These are phyloP conservation scores for Mobula birostris DNA, from an alignment of 2,113 vertebrate species.

Conservation along the genomic window DNA sequence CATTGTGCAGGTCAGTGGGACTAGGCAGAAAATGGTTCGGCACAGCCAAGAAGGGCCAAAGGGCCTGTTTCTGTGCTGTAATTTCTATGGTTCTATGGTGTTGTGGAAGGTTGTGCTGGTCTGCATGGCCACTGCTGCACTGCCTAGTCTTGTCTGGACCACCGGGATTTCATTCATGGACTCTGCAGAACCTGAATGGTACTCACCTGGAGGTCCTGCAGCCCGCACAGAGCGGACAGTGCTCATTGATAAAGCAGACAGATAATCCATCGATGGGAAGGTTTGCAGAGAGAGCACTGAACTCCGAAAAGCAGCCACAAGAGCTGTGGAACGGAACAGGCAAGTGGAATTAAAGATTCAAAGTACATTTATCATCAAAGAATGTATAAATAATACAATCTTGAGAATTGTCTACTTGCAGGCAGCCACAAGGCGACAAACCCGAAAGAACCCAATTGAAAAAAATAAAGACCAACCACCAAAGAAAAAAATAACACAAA, in stretches of 20 bases:
- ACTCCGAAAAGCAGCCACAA: constrained; percentile 49
- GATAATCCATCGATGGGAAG: constrained; percentile 53
- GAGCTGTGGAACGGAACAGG: background rate
- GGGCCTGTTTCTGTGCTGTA: too few relatives aligned
- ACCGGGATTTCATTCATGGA: constrained; percentile 84
- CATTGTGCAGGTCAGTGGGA: too few relatives aligned
- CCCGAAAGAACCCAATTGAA: too few relatives aligned
- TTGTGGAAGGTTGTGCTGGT: constrained; percentile 35
- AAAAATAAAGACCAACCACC: too few relatives aligned
- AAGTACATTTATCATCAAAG: too few relatives aligned
- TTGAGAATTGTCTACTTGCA: too few relatives aligned
- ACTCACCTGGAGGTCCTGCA: constrained; percentile 60
- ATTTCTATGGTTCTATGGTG: too few relatives aligned
- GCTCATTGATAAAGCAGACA: constrained; percentile 45
- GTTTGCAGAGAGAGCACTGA: constrained; percentile 57
- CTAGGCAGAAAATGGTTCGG: too few relatives aligned
- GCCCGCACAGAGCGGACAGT: constrained; percentile 50
- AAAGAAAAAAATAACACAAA: too few relatives aligned
- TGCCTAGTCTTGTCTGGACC: constrained; percentile 71
- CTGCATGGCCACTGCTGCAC: constrained; percentile 48
- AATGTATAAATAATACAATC: too few relatives aligned
- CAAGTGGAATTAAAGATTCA: background rate
- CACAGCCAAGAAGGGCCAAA: too few relatives aligned
- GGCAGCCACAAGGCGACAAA: too few relatives aligned
- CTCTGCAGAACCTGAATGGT: constrained; percentile 74